Base-by-base conservation (phyloP, 92 coral and sea anemone genomes). In the Parazoanthus swiftii region DNA sequence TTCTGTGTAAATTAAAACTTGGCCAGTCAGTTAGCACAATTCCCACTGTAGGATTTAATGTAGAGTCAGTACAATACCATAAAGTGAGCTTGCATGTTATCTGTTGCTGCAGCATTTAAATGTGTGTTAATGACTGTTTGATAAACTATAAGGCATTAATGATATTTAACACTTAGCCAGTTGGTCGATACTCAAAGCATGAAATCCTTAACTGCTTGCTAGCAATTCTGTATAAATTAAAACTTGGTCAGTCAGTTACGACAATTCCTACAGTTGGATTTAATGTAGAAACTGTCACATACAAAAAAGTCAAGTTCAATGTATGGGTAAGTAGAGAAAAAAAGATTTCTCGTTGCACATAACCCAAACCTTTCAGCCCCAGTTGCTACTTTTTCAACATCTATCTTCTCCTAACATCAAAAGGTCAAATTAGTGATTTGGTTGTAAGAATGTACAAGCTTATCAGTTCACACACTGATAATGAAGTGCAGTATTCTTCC, bases 261-360 rank as follows among this genome's bases (percentile, higher is more conserved):
- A 96, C 99, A 29, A 96, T 96, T 93, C 99, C 99, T 33, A 96
- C 99, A 3, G 99, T 96, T 93, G 99, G 99, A 86, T 96, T 96
- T 89, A 96, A 96, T 91, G 99, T 96, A 89, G 99, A 96, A 87
- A 96, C 99, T 5, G 98, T 96, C 51, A 92, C 96, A 0, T 96
- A 86, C 91, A 92, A 89, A 88, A 96, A 95, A 77, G 97, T 96
- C 51, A 96, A 96, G 92, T 96, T 96, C 92, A 96, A 96, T 93
- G 99, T 95, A 8, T 96, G 99, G 99, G 99, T 96, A 91, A 91
- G 99, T 92, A 88, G 25, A 66, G 39, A 21, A 82, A 42, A 21
- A 66, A 20, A 36, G 20, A 8, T 33, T 37, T 39, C 36, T 66
- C 43, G 13, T 8, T 11, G 8, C 59, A 75, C 21, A 13, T 13